A percentile compares a stretch with the other conserved stretches of the same genome.
Conservation (phyloP, 2,888 invertebrate genomes). For the Phalangium opilio region DNA sequence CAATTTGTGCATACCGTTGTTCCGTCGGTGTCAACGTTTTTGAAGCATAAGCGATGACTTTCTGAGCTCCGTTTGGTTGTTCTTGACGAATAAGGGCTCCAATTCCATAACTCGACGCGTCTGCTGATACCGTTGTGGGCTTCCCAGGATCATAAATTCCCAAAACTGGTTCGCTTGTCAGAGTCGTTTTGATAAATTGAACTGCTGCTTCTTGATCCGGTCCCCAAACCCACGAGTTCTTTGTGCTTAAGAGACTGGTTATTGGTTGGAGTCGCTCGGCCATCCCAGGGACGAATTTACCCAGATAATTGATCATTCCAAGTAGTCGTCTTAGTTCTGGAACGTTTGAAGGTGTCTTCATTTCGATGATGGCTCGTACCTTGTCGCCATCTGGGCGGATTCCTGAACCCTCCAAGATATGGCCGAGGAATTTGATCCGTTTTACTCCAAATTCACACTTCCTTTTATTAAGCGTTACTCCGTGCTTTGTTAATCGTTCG, state of each 20-base stretch:
- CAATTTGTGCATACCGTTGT: slow-evolving; percentile 28
- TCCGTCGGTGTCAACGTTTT: slow-evolving; percentile 25
- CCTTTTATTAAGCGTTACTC: background rate
- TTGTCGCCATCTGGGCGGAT: background rate
- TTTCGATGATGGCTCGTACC: background rate
- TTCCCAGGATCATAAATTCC: background rate
- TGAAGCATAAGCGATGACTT: slow-evolving; percentile 27
- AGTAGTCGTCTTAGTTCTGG: background rate
- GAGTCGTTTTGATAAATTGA: background rate
- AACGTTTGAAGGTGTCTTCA: background rate
- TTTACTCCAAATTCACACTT: background rate
- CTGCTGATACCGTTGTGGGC: background rate
- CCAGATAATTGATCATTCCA: slow-evolving; percentile 1
- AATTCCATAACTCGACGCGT: slow-evolving; percentile 24
- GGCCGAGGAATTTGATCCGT: background rate
- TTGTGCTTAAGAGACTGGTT: background rate
- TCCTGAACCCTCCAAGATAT: background rate
- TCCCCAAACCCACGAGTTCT: background rate
- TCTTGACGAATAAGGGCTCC: slow-evolving; percentile 23
- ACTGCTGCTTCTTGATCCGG: background rate
- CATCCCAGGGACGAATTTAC: background rate
- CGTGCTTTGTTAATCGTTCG: background rate
- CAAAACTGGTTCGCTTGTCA: slow-evolving; percentile 2
- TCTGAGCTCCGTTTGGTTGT: slow-evolving; percentile 18
- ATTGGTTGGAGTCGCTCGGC: background rate